Conservation (phyloP, 2,113 vertebrate species). For the Eulemur macaco region DNA sequence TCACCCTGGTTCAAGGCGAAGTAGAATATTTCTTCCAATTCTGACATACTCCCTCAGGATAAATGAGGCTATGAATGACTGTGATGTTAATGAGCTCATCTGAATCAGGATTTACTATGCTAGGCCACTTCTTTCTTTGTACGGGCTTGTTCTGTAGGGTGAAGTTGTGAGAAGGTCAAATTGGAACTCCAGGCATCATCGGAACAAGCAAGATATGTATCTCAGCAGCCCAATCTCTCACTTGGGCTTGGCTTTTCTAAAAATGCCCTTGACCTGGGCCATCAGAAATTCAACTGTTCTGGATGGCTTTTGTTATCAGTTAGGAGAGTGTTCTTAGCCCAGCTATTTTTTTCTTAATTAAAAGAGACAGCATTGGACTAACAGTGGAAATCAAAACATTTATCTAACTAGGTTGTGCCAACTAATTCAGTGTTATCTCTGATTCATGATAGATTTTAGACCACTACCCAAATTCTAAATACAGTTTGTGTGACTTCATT, state of each 20-base stretch:
- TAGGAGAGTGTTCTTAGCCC: background rate
- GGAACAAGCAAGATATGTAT: background rate
- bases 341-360: background rate
- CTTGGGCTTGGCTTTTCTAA: background rate
- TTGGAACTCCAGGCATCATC: background rate
- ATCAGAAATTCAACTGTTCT: background rate
- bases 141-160: background rate
- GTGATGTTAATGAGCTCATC: background rate
- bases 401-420: background rate
- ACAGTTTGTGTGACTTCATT: background rate
- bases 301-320: background rate
- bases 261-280: background rate
- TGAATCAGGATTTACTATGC: background rate
- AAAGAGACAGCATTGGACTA: background rate
- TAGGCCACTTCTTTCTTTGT: background rate
- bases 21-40: background rate
- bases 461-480: background rate
- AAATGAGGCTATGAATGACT: background rate
- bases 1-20: background rate
- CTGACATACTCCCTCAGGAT: background rate
- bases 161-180: background rate
- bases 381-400: background rate
- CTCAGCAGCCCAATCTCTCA: background rate
- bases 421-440: background rate
- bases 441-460: background rate